A percentile compares a stretch with the other conserved stretches of the same genome.
Conservation (phyloP, 1,140 invertebrate genomes). For the Sogatella furcifera region DNA sequence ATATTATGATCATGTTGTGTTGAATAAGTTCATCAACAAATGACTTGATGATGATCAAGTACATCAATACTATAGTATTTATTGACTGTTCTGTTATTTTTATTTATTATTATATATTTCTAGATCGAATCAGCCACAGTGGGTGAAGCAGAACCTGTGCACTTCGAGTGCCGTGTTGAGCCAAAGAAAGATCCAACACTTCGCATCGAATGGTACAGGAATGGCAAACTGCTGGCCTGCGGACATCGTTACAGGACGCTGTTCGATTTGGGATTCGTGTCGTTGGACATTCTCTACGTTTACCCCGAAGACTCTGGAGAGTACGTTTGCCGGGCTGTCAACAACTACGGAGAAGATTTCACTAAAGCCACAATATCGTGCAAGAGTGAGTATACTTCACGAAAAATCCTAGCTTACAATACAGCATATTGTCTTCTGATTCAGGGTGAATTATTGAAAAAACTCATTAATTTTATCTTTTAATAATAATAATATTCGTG, state of each 20-base stretch:
- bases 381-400: constrained; percentile 50
- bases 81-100: too few species aligned
- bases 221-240: constrained; percentile 74
- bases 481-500: too few species aligned
- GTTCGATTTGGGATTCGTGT: constrained; percentile 92
- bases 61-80: too few species aligned
- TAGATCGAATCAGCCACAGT: constrained; percentile 66
- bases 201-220: constrained; percentile 85
- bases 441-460: too few species aligned
- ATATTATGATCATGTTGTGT: too few species aligned
- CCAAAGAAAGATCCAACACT: constrained; percentile 91
- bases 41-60: too few species aligned
- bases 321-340: constrained; percentile 79
- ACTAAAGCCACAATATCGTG: constrained; percentile 75
- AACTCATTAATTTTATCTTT: too few species aligned
- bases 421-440: too few species aligned
- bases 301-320: constrained; percentile 90
- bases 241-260: constrained; percentile 86
- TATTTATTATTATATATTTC: constrained; percentile 1
- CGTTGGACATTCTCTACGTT: constrained; percentile 86
- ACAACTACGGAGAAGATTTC: constrained; percentile 78
- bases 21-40: too few species aligned
- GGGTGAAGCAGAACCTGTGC: constrained; percentile 80
- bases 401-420: too few species aligned
- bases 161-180: constrained; percentile 90